phyloP scores from a whole-genome alignment of 2,113 vertebrate species.

The Marmota monax region DNA sequence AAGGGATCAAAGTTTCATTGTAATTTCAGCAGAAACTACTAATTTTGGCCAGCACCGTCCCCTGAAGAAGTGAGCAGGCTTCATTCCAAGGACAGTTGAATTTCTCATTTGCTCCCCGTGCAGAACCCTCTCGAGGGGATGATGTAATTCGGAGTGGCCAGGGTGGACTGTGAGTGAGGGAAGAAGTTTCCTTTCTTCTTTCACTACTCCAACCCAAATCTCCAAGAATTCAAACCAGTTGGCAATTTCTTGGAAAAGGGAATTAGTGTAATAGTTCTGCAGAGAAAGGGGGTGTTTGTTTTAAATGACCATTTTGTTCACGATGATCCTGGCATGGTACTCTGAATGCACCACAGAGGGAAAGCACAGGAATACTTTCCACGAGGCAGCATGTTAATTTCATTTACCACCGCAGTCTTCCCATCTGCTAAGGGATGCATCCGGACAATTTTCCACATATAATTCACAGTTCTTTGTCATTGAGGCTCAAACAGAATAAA shows the following conservation, averaged over 20 bases:
- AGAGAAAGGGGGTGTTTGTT: background rate
- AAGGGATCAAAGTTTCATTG: background rate
- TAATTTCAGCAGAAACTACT: background rate
- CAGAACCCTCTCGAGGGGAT: background rate
- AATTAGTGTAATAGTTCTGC: background rate
- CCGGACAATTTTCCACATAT: slow-evolving; percentile 10
- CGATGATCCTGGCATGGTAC: background rate
- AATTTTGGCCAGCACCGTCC: background rate
- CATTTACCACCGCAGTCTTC: slow-evolving; percentile 28
- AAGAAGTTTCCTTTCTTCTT: background rate
- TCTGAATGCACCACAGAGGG: background rate
- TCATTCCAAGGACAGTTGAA: background rate
- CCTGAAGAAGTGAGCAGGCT: background rate
- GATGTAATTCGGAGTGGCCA: background rate
- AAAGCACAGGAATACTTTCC: background rate
- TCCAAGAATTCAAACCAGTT: background rate
- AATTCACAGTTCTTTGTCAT: slow-evolving; percentile 55
- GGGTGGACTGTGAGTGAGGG: background rate
- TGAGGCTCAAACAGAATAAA: slow-evolving; percentile 37
- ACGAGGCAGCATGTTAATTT: slow-evolving; percentile 29
- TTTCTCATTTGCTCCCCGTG: background rate
- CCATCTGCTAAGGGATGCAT: slow-evolving; percentile 69
- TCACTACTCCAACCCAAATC: background rate
- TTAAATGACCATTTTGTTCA: background rate
- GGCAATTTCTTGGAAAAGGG: background rate